Base-by-base conservation (phyloP, 2,797 vertebrate genomes). In the Rousettus madagascariensis region DNA sequence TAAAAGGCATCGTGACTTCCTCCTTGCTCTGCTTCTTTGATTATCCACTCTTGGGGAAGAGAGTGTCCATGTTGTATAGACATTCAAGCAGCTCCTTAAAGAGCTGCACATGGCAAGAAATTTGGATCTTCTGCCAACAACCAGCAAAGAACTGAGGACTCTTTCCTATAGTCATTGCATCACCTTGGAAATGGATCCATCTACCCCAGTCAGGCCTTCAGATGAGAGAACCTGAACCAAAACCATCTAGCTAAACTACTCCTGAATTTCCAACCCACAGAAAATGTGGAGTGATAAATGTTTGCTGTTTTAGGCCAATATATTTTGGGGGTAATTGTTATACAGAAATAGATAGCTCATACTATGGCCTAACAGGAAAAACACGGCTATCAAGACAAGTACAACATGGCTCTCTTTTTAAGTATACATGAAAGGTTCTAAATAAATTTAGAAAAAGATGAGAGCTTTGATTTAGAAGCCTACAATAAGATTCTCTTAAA, bases 361-460 rank as follows among this genome's bases (percentile, higher is more conserved):
- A 53, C 59, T 87, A 51, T 55, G 8, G 61, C 10, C 41, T 82
- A 93, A 68, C 16, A 26, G 65, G 46, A 84, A 86, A 95, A 95
- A 46, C 20, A 85, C 22, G 77, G 72, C 77, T 80, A 77, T 38
- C 69, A 43, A 87, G 71, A 87, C 6, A 83, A 88, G 91, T 61
- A 63, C 51, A 85, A 51, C 55, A 53, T 87, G 55, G 85, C 65
- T 66, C 53, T 75, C 38, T 83, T 91, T 88, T 86, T 57, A 91
- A 69, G 66, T 80, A 66, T 30, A 84, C 53, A 79, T 55, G 80
- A 74, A 84, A n/a, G 15, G 87, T 94, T 78, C 38, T 80, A 95
- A 46, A 92, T 84, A 94, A 74, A 92, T 90, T 96, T 79, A 49
- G 38, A 95, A 86, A 93, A 26, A 78, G 66, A 89, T 16, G 15